Percentiles rank a stretch among this genome's conserved stretches.
Evolutionary conservation across 2,797 vertebrate genomes (phyloP).

Genomic region (Chrysocyon brachyurus): DNA sequence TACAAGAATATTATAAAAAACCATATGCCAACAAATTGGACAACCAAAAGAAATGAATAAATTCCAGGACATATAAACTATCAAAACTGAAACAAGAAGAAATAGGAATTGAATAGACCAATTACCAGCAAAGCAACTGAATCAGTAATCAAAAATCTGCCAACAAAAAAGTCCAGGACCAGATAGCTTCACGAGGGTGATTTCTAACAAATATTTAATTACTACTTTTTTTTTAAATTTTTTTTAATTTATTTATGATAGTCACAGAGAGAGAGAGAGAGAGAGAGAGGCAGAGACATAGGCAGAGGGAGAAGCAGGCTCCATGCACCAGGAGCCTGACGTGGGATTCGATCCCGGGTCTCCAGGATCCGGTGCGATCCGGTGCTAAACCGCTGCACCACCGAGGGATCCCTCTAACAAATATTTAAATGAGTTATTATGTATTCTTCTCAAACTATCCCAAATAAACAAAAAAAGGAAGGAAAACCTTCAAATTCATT

Average conservation of each 20-base stretch:
- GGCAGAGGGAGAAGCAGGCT: no score
- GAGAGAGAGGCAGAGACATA: no score
- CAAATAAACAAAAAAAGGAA: not conserved
- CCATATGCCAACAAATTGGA: not conserved
- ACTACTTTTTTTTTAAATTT: no score
- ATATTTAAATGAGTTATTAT: not conserved
- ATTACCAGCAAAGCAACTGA: not conserved
- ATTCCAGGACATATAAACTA: not conserved
- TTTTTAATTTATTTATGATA: no score
- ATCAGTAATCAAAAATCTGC: not conserved
- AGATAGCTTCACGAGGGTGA: not conserved
- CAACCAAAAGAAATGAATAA: not conserved
- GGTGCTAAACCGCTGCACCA: no score
- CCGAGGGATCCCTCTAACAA: not conserved
- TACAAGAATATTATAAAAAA: not conserved
- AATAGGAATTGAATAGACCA: not conserved
- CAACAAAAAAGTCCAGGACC: not conserved
- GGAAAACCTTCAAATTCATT: not conserved
- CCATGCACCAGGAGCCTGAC: no score
- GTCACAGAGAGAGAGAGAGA: no score
- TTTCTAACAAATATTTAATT: not conserved
- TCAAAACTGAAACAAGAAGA: not conserved
- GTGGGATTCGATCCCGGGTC: no score
- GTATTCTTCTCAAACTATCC: not conserved
- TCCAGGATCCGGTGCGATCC: no score